Evolutionary conservation across 2,113 vertebrate genomes (phyloP).

Genomic region (Cinclus mexicanus): DNA sequence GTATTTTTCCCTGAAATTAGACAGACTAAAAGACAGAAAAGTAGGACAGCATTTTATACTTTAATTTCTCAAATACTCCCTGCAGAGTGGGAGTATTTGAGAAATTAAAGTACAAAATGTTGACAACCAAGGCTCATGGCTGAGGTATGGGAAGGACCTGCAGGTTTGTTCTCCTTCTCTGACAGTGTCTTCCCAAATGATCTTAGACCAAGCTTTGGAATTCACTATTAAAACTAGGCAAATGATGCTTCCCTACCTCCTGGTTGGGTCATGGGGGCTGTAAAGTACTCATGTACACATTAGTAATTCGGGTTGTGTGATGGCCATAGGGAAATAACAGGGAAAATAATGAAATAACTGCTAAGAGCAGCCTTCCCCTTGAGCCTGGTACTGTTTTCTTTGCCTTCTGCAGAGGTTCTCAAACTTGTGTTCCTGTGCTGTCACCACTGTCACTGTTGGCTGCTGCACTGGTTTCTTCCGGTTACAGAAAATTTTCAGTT

Average conservation of each 20-base stretch:
- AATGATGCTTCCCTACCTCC: neutral
- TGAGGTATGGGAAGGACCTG: neutral
- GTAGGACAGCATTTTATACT: neutral
- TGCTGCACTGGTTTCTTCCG: neutral
- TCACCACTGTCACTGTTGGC: neutral
- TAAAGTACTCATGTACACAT: neutral
- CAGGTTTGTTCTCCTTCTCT: neutral
- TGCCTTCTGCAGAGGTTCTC: neutral
- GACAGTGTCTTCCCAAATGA: neutral
- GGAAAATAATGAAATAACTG: neutral
- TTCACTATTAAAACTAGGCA: neutral
- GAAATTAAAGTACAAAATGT: neutral
- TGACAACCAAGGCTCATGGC: neutral
- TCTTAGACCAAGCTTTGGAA: neutral
- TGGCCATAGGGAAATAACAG: neutral
- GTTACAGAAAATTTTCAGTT: neutral
- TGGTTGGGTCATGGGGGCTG: rapidly evolving
- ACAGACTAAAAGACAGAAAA: conserved; percentile 12
- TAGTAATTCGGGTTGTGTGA: no score
- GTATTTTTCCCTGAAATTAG: neutral
- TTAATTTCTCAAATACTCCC: no score
- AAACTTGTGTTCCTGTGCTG: neutral
- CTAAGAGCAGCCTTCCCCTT: neutral
- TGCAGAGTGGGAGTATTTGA: neutral
- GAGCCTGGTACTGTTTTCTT: neutral